Percentiles rank a stretch among this genome's conserved stretches.
Evolutionary conservation across 2,113 vertebrate genomes (phyloP).

Genomic region (Aptenodytes forsteri): DNA sequence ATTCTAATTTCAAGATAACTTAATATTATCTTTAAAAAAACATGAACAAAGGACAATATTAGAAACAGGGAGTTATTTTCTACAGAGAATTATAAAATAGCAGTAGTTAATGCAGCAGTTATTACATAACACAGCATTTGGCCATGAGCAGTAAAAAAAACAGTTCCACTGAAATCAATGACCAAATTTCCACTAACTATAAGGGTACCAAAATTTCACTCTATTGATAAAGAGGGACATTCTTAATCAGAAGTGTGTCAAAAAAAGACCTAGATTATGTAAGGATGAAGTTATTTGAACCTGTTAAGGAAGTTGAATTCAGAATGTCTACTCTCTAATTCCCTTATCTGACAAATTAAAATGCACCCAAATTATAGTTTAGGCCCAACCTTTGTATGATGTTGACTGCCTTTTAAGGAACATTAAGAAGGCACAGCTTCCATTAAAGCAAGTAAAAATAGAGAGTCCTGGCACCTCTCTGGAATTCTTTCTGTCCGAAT

Average conservation of each 20-base stretch:
- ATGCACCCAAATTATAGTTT: background rate
- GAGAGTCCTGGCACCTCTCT: background rate
- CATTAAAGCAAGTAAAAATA: background rate
- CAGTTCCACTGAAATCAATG: background rate
- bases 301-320: background rate
- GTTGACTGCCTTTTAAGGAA: background rate
- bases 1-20: background rate
- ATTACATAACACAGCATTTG: background rate
- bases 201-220: background rate
- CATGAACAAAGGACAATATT: background rate
- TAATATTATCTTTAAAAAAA: background rate
- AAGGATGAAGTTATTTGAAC: background rate
- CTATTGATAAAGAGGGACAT: background rate
- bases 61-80: background rate
- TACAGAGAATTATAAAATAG: background rate
- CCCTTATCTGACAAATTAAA: background rate
- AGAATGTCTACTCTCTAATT: background rate
- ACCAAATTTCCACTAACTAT: background rate
- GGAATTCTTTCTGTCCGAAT: background rate
- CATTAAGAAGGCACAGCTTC: background rate
- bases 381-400: background rate
- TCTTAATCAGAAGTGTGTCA: background rate
- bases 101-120: background rate
- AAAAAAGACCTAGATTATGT: background rate
- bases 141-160: accelerated